Evolutionary conservation across 2,113 vertebrate genomes (phyloP).

Genomic region (Anas platyrhynchos): DNA sequence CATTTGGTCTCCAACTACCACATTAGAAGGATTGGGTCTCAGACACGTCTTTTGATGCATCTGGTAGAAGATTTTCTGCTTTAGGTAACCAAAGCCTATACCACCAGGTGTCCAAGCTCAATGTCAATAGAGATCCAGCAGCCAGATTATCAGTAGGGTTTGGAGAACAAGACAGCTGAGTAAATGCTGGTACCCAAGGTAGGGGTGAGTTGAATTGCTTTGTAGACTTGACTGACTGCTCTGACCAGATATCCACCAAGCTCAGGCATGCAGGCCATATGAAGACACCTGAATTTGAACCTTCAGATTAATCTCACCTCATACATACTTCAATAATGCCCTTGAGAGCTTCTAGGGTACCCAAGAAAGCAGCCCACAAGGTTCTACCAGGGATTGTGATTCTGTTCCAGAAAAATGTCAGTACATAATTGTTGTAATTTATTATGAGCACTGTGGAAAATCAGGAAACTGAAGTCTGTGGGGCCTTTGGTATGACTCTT

Average conservation of each 20-base stretch:
- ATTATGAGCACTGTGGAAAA: not conserved
- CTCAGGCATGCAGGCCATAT: not conserved
- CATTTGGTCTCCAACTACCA: not conserved
- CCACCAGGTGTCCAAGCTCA: not conserved
- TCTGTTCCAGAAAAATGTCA: not conserved
- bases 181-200: not conserved
- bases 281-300: not conserved
- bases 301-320: not conserved
- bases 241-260: not conserved
- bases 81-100: accelerated
- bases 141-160: not conserved
- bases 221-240: not conserved
- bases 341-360: not conserved
- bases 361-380: not conserved
- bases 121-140: not conserved
- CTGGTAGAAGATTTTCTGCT: not conserved
- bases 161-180: not conserved
- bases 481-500: not conserved
- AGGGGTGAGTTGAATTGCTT: not conserved
- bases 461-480: not conserved
- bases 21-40: not conserved
- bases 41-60: not conserved
- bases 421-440: not conserved
- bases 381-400: not conserved
- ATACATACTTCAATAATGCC: not conserved